Percentiles rank a stretch among this genome's conserved stretches.
Conservation (phyloP, 2,797 vertebrate species). For the Myotis vivesi region DNA sequence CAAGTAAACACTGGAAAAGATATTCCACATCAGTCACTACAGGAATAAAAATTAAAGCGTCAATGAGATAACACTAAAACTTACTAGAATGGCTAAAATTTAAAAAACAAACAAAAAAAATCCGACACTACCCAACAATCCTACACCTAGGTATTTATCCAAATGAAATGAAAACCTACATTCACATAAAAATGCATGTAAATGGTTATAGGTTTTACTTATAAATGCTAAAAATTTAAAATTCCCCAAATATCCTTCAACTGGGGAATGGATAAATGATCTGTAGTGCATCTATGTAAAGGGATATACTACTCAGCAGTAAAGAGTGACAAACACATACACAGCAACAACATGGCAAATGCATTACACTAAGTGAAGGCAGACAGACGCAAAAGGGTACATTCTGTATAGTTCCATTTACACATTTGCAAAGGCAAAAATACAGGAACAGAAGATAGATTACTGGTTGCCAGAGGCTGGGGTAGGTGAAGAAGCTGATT, state of each 20-base stretch:
- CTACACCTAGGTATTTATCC: neutral
- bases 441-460: neutral
- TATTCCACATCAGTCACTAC: neutral
- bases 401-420: neutral
- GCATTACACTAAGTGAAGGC: neutral
- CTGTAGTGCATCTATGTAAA: neutral
- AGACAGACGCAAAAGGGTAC: neutral
- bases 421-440: neutral
- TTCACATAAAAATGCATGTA: neutral
- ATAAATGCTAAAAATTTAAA: conserved; percentile 5
- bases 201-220: neutral
- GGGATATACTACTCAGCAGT: neutral
- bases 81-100: neutral
- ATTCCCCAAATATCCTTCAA: neutral
- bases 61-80: neutral
- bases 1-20: neutral
- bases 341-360: neutral
- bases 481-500: neutral
- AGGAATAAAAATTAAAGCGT: neutral
- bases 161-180: neutral
- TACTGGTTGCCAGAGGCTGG: neutral
- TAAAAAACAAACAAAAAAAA: neutral
- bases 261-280: neutral
- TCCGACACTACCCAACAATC: neutral
- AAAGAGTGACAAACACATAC: neutral